These are phyloP conservation scores for Scatophagus argus DNA, from an alignment of 2,113 vertebrate species.

Conservation along the genomic window DNA sequence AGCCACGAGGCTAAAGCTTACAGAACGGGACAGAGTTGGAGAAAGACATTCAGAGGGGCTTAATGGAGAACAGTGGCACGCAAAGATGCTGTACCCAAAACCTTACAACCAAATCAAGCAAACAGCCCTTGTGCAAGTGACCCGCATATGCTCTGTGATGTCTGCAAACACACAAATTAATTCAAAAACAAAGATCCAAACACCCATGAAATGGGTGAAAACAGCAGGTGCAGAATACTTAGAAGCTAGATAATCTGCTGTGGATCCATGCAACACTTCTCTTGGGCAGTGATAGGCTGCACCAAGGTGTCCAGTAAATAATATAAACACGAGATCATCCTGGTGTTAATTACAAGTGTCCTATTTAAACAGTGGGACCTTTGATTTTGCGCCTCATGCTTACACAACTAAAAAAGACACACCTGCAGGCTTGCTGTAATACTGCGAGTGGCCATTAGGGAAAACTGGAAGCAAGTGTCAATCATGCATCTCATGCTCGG, in stretches of 20 bases:
- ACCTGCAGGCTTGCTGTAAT: no score
- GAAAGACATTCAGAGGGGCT: constrained; percentile 60
- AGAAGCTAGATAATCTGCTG: background rate
- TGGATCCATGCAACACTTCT: background rate
- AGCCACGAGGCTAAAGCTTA: constrained; percentile 72
- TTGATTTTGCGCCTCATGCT: constrained; percentile 22
- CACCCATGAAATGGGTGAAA: background rate
- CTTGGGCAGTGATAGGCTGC: background rate
- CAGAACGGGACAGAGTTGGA: constrained; percentile 44
- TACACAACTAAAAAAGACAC: constrained; percentile 10
- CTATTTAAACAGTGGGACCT: constrained; percentile 47
- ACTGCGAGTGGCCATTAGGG: no score
- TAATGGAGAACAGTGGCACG: constrained; percentile 52
- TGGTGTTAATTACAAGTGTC: background rate
- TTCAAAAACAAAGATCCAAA: background rate
- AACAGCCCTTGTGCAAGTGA: background rate
- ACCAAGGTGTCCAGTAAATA: background rate
- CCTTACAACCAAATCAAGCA: constrained; percentile 22
- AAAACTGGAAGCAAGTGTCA: no score
- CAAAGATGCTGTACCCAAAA: constrained; percentile 46
- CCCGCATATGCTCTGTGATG: background rate
- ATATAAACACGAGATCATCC: constrained; percentile 11
- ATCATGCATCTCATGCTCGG: no score
- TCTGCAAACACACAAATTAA: background rate
- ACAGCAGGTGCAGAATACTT: constrained; percentile 26